Percentiles rank a stretch among this genome's conserved stretches.
These are phyloP conservation scores for Cetonia aurata DNA, from an alignment of 2,888 invertebrate species.

Conservation along the genomic window DNA sequence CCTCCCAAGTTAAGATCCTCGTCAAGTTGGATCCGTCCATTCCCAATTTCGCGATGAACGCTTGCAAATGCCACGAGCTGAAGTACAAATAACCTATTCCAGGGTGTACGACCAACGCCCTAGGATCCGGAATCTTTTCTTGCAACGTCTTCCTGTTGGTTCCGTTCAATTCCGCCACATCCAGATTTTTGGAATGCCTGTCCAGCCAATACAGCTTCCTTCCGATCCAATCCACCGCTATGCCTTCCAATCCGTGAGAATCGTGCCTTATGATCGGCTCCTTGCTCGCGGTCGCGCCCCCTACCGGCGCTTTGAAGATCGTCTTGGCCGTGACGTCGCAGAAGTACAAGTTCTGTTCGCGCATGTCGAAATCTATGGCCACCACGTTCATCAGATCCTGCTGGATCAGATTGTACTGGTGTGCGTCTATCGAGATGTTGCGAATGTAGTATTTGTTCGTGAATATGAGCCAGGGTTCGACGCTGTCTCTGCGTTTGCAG, in stretches of 20 bases:
- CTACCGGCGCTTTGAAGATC: constrained; percentile 82
- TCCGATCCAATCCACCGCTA: constrained; percentile 97
- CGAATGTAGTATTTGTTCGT: constrained; percentile 98
- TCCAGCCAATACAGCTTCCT: constrained; percentile 98
- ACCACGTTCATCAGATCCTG: constrained; percentile 98
- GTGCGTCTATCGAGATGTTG: constrained; percentile 93
- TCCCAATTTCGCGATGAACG: constrained; percentile 96
- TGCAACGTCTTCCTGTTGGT: constrained; percentile 90
- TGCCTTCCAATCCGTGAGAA: constrained; percentile 96
- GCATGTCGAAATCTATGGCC: constrained; percentile 92
- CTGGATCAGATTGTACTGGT: constrained; percentile 86
- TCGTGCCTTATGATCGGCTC: constrained; percentile 93
- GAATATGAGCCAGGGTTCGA: constrained; percentile 89
- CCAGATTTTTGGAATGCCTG: constrained; percentile 92
- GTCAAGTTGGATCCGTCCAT: constrained; percentile 96
- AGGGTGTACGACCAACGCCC: constrained; percentile 95
- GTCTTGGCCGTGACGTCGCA: constrained; percentile 97
- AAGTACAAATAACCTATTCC: constrained; percentile 94
- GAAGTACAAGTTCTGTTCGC: constrained; percentile 90
- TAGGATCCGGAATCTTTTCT: constrained; percentile 91
- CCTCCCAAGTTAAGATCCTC: constrained; percentile 89
- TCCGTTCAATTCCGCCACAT: constrained; percentile 95
- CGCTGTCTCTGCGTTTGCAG: constrained; percentile 89
- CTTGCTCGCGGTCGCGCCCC: constrained; percentile 71
- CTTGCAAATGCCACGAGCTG: constrained; percentile 96